phyloP scores from a whole-genome alignment of 2,888 invertebrate genomes.

The Eilema caniola region DNA sequence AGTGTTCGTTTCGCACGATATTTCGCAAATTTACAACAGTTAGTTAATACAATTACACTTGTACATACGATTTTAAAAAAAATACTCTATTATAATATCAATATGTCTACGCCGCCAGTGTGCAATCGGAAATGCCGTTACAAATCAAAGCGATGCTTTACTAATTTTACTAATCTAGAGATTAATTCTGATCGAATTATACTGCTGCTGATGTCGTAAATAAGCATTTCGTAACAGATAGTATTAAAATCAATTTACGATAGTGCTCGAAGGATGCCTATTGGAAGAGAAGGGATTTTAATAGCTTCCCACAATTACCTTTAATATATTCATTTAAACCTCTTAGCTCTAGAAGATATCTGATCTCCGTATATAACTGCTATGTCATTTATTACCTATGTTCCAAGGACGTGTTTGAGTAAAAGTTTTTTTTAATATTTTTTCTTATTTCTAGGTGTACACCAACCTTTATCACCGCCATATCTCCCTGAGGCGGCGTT shows the following conservation, averaged over 20 bases:
- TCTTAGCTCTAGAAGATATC: background rate
- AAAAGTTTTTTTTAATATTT: background rate
- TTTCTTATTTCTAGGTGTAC: conserved; percentile 62
- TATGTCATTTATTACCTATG: background rate
- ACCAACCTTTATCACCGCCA: conserved; percentile 82
- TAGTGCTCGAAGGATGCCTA: conserved; percentile 27
- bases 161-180: conserved; percentile 14
- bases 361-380: background rate
- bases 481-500: conserved; percentile 88
- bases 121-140: conserved; percentile 3
- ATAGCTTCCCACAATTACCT: background rate
- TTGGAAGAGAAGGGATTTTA: conserved; percentile 26
- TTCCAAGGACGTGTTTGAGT: background rate
- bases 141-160: conserved; percentile 14
- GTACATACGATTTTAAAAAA: background rate
- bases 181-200: conserved; percentile 12
- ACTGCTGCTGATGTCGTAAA: conserved; percentile 7
- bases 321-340: background rate
- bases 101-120: background rate
- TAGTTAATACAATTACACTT: conserved; percentile 1
- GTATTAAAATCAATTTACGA: conserved; percentile 18
- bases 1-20: conserved; percentile 1
- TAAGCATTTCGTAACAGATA: conserved; percentile 23
- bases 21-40: background rate
- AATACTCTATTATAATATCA: background rate